These are phyloP conservation scores for Xanthorhoe designata DNA, from an alignment of 2,888 invertebrate species.

Conservation along the genomic window DNA sequence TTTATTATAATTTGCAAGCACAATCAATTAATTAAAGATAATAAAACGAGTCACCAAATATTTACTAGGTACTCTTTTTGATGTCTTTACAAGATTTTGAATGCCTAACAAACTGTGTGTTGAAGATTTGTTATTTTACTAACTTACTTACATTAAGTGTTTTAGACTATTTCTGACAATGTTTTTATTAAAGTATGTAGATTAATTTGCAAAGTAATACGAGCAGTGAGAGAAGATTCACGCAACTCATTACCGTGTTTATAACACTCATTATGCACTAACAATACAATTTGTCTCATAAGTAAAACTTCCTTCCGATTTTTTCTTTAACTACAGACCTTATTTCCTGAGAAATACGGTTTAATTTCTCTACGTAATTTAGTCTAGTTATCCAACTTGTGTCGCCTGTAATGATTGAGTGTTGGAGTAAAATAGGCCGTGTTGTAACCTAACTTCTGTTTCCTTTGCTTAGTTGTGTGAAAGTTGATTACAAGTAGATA, in stretches of 20 bases:
- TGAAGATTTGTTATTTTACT: too few species aligned
- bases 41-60: too few species aligned
- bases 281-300: slow-evolving; percentile 19
- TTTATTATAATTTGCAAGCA: too few species aligned
- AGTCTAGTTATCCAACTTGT: slow-evolving; percentile 23
- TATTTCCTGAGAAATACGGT: slow-evolving; percentile 18
- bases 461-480: slow-evolving; percentile 34
- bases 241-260: slow-evolving; percentile 10
- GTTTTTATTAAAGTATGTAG: not conserved
- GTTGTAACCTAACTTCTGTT: slow-evolving; percentile 36
- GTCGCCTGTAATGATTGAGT: slow-evolving; percentile 32
- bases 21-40: too few species aligned
- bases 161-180: too few species aligned
- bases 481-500: slow-evolving; percentile 35
- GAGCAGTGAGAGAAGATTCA: not conserved
- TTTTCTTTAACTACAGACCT: slow-evolving; percentile 7
- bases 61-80: too few species aligned
- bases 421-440: slow-evolving; percentile 30
- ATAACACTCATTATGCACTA: slow-evolving; percentile 1
- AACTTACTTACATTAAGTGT: too few species aligned
- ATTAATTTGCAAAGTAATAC: not conserved
- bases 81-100: too few species aligned
- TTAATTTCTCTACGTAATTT: slow-evolving; percentile 10
- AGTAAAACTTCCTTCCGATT: slow-evolving; percentile 24
- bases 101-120: too few species aligned